Conservation (phyloP, 2,797 vertebrate genomes). For the Pipistrellus nathusii region DNA sequence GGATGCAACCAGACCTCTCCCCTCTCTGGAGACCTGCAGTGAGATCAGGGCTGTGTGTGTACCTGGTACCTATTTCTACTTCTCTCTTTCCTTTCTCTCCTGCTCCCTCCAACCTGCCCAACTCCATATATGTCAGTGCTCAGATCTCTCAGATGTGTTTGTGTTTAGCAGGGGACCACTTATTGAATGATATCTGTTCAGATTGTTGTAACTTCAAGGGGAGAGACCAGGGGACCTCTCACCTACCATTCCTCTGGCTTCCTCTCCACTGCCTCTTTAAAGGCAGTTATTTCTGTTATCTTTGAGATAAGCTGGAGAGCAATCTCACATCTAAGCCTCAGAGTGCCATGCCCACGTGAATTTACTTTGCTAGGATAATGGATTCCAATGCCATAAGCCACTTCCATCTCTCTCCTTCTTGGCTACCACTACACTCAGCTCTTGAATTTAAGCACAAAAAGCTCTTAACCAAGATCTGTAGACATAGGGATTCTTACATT, state of each 20-base stretch:
- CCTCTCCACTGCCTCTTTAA: neutral
- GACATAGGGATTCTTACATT: neutral
- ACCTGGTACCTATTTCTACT: neutral
- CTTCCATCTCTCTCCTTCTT: neutral
- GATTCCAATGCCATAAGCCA: neutral
- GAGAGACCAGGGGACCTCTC: neutral
- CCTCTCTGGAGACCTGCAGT: neutral
- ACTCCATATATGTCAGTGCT: too few species aligned
- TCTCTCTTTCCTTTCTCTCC: neutral
- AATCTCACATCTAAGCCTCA: neutral
- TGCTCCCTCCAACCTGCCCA: too few species aligned
- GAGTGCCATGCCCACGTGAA: accelerated
- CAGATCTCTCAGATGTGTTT: neutral
- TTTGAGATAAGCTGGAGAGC: neutral
- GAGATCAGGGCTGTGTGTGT: neutral
- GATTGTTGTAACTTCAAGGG: neutral
- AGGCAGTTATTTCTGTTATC: too few species aligned
- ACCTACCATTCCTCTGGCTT: neutral
- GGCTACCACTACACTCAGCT: neutral
- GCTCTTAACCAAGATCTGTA: neutral
- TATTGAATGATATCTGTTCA: neutral
- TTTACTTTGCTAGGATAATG: neutral
- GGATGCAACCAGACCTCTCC: neutral
- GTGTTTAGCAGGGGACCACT: neutral
- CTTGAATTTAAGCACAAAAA: neutral